Evolutionary conservation across 2,113 vertebrate species (phyloP), one percentile per base, ranked within the genome.

Genomic region (Macroglossus sobrinus): DNA sequence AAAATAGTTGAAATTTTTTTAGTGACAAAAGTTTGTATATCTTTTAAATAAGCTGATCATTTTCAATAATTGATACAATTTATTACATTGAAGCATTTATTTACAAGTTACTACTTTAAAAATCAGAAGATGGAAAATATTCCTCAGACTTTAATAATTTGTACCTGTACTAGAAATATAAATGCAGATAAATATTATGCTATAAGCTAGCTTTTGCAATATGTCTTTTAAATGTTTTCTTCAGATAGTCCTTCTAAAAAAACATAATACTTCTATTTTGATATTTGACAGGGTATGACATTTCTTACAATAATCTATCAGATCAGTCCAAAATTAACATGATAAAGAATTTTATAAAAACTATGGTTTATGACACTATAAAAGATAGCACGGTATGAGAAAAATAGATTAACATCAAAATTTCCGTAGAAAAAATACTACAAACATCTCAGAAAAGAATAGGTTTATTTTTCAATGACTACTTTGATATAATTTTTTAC

Each of bases 61-160:
- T 81, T 94, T 50, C 7, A 64, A 38, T 64, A 85, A 35, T 28
- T 12, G 24, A 80, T 79, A 64, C 1, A 91, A 76, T 64, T 80
- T 64, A 35, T 55, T n/a, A 66, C 43, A 12, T 15, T 84, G 38
- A 35, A 35, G 18, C 9, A 69, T 80, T 68, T 79, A 79, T 59
- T 89, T 97, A 7, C 5, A 71, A 47, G 22, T 79, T 57, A 84
- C 15, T 50, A 72, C 57, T 82, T 61, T 53, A 68, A 85, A 91
- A 89, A 71, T 80, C 30, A 79, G 26, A 79, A 85, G 95, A 68
- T 78, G 12, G 10, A 96, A 91, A 72, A 55, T 64, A 66, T 89
- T 68, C 15, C 14, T 71, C 50, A 64, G n/a, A 12, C 59, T 63
- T 92, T 93, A 68, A 80, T 69, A 89, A 55, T 95, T 50, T 5